Base-by-base conservation (phyloP, 1,140 invertebrate genomes). In the Orius insidiosus region DNA sequence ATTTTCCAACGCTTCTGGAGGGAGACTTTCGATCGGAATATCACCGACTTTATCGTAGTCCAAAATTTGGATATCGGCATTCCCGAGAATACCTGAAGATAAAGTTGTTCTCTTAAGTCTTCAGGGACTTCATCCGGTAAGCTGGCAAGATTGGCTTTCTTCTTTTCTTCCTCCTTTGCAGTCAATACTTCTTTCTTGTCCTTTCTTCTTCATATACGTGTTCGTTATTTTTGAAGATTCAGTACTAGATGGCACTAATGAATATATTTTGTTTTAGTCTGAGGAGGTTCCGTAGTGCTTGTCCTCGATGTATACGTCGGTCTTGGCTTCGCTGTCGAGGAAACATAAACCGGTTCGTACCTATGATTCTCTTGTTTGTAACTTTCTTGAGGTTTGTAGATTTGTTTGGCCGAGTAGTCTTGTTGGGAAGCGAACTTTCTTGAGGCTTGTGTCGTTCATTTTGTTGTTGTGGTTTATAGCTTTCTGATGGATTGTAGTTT, bases 21-120 rank as follows among this genome's bases (percentile, higher is more conserved):
- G 81, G 40, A 87, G 61, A 50, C 78, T 82, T 52, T 85, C 82
- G 37, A 86, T 67, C 6, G 81, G 74, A 47, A 83, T 85, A 54
- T 85, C 83, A n/a, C 83, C 83, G 30, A 86, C 74, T 66, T 88
- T 87, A 56, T 86, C 83, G 52, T 85, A 85, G 61, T 86, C 80
- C 30, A 85, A 63, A 16, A 87, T 74, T 50, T 84, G 85, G 45
- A 87, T 86, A 55, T 87, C 80, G 16, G 84, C 83, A 56, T 87
- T 85, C 51, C 80, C 78, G 34, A 87, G 64, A 51, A 88, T 86
- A 33, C 85, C 85, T 0, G 82, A 85, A 35, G 78, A 78, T n/a
- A 87, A 56, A 87, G 63, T 56, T 87, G 83, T 58, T 85, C 70
- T 39, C 82, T 70, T 31, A 88, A 68, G 59, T 87, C 83, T 45